These are phyloP conservation scores for Cydia pomonella DNA, from an alignment of 1,140 invertebrate species.

Conservation along the genomic window DNA sequence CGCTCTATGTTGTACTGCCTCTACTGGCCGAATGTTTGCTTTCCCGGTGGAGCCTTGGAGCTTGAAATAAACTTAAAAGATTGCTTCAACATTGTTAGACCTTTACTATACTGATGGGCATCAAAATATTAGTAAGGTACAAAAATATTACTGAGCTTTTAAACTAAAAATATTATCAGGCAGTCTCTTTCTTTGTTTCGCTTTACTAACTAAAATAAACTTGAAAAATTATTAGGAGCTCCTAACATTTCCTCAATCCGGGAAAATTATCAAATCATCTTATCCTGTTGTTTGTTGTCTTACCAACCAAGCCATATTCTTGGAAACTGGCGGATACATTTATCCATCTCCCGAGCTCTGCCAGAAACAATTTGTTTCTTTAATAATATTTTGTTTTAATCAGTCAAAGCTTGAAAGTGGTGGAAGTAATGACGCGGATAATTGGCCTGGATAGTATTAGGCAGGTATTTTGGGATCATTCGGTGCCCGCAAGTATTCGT, in stretches of 20 bases:
- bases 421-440: slow-evolving; percentile 54
- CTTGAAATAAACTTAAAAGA: too few relatives aligned
- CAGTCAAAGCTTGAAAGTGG: slow-evolving; percentile 44
- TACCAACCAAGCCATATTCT: slow-evolving; percentile 14
- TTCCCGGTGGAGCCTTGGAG: too few relatives aligned
- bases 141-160: too few relatives aligned
- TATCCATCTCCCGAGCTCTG: background rate
- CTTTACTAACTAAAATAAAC: background rate
- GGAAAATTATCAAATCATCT: background rate
- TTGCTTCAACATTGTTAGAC: too few relatives aligned
- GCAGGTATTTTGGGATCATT: slow-evolving; percentile 58
- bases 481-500: slow-evolving; percentile 47
- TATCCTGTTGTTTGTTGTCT: slow-evolving; percentile 14
- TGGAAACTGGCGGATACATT: background rate
- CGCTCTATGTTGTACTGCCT: too few relatives aligned
- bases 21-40: too few relatives aligned
- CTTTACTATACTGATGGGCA: too few relatives aligned
- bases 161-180: background rate
- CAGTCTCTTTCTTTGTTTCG: background rate
- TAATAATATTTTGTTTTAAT: slow-evolving; percentile 47
- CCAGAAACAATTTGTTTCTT: slow-evolving; percentile 24
- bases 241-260: background rate
- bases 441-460: slow-evolving; percentile 57
- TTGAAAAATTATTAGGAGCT: background rate
- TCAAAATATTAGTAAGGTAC: too few relatives aligned